These are phyloP conservation scores for Atta colombica DNA, from an alignment of 1,140 invertebrate species.

Conservation along the genomic window DNA sequence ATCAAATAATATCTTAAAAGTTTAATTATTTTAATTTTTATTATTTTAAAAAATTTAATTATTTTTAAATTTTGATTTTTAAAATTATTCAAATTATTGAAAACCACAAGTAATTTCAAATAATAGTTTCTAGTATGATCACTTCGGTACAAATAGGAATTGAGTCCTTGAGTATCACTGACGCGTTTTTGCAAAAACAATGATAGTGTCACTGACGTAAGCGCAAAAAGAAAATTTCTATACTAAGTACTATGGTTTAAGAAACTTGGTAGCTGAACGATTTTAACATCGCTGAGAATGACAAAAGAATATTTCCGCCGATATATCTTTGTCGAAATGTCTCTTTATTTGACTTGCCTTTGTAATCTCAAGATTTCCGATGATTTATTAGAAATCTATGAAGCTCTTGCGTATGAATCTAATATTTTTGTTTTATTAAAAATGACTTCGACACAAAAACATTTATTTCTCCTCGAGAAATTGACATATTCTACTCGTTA, in stretches of 20 bases:
- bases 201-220: not conserved
- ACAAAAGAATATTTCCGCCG: not conserved
- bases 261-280: not conserved
- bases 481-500: slow-evolving; percentile 16
- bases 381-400: not conserved
- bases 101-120: not conserved
- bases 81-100: not conserved
- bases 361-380: not conserved
- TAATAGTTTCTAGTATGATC: not conserved
- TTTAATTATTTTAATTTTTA: slow-evolving; percentile 1
- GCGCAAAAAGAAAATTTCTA: not conserved
- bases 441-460: not conserved
- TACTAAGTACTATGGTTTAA: not conserved
- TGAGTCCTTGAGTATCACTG: not conserved
- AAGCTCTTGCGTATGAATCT: not conserved
- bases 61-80: not conserved
- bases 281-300: not conserved
- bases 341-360: not conserved
- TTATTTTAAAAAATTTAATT: not conserved
- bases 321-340: not conserved
- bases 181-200: not conserved
- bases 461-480: slow-evolving; percentile 6
- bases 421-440: not conserved
- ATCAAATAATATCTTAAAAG: not conserved
- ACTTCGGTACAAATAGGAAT: not conserved